Base-by-base conservation (phyloP, 2,113 vertebrate species). In the Sinocyclocheilus maitianheensis region DNA sequence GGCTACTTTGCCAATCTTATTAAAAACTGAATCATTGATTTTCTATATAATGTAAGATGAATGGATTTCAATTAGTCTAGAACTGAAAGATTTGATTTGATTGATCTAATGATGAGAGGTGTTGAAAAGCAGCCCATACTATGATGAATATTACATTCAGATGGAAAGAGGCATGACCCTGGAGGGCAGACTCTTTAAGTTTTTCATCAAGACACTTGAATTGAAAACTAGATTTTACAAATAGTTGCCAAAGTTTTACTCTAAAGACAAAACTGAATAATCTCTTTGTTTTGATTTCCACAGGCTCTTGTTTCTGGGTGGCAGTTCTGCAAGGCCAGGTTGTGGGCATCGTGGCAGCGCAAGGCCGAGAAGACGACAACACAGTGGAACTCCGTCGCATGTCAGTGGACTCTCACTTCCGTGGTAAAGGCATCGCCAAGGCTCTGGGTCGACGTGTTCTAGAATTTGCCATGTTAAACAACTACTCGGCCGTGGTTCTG, bases 241-340 rank as follows among this genome's bases (percentile, higher is more conserved):
- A 46, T 46, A n/a, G 10, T 4, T 46, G 3, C 14, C 3, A 34
- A 69, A 60, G 11, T 24, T 34, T 30, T 81, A 11, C 46, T n/a
- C 46, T 43, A 10, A 8, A 63, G 67, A 9, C 55, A 30, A 77
- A 46, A 14, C 11, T 53, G 7, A 77, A 34, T 40, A 37, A 40
- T 16, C 1, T 79, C 0, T 34, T 85, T 67, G 7, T 75, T 48
- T 51, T 67, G 76, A 46, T 69, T 58, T 86, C 83, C 0, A 0
- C 95, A 99, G 98, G 98, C 82, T 99, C 97, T 91, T 97, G 97
- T 88, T 99, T 99, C 95, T 99, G 98, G 98, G 98, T 99, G 11
- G 98, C 98, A 0, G 95, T 99, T 91, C 92, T 99, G 84, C 97
- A 98, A 0, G 97, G 98, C 87, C 97, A 95, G 0, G 97, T 99